Conservation (phyloP, 2,797 vertebrate genomes). For the Pseudotriccus pelzelni region DNA sequence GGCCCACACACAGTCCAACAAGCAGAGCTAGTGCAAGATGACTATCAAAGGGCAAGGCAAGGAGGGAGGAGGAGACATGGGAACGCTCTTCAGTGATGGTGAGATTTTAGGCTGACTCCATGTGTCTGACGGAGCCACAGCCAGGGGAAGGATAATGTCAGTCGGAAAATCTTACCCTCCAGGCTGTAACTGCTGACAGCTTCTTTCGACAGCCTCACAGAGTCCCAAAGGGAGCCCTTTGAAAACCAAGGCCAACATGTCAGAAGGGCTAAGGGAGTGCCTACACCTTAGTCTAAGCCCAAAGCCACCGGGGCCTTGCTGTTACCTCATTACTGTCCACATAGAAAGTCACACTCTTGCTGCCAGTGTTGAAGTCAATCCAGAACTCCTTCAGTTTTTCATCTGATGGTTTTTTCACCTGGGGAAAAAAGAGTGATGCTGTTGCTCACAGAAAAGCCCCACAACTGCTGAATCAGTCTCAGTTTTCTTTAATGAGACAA, state of each 20-base stretch:
- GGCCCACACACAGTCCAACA: background rate
- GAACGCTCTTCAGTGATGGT: accelerated
- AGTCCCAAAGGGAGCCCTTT: constrained; percentile 86
- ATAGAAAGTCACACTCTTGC: constrained; percentile 87
- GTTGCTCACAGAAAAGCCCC: background rate
- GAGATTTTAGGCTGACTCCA: background rate
- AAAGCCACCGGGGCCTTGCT: background rate
- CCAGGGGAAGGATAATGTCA: accelerated
- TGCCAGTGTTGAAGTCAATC: constrained; percentile 91
- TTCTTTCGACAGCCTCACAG: constrained; percentile 80
- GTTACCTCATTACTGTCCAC: constrained; percentile 83
- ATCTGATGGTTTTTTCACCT: constrained; percentile 87
- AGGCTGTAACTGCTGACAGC: constrained; percentile 76
- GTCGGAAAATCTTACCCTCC: constrained; percentile 59
- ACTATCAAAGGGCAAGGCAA: background rate
- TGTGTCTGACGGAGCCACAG: accelerated
- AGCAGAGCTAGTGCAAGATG: background rate
- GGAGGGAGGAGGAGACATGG: background rate
- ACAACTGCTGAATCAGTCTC: too few relatives aligned
- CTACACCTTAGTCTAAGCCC: background rate
- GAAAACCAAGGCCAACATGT: background rate
- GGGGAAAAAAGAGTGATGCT: background rate
- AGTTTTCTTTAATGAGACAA: background rate
- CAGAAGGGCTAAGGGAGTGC: background rate
- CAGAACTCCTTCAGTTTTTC: constrained; percentile 89